Base-by-base conservation (phyloP, 2,113 vertebrate genomes). In the Trematocara variabile region DNA sequence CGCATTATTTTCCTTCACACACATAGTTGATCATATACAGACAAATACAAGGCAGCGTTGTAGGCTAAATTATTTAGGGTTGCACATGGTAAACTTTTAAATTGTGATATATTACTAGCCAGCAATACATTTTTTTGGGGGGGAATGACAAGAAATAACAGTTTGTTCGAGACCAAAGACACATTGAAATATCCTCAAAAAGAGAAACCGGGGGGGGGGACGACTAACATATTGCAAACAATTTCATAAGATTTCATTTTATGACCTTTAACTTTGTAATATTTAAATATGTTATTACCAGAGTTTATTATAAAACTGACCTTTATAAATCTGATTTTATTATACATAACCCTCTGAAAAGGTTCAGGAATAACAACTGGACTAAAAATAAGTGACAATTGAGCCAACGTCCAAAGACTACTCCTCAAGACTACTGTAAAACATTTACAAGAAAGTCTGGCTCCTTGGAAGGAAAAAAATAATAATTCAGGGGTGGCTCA, bases 81-180 rank as follows among this genome's bases (percentile, higher is more conserved):
- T 70, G 81, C 81, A 84, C 25, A 79, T 81, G 78, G 46, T 54
- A 11, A 18, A 48, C 56, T 78, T 84, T 81, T 37, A 12, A 81
- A 3, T 18, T 22, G 11, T 75, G 55, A 41, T 4, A 25, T 52
- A 58, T 84, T 63, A 8, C 7, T 6, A 52, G 55, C 52, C 11
- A 46, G 77, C 41, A 50, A 68, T 25, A 70, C 25, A 44, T 33
- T 80, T 14, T 0, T 2, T 2, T 5, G 28, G 0, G 54, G 22
- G 25, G 2, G 34, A 2, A 68, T 68, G 20, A 41, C 6, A 2
- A 68, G 22, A 58, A 52, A 70, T 60, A 58, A 70, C 20, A 58
- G 13, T 79, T 20, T n/a, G 5, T 63, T 63, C n/a, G 39, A 48
- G 37, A 82, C 75, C 5, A 39, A 55, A 41, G 54, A 12, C 6